Percentiles rank a stretch among this genome's conserved stretches.
Conservation (phyloP, 2,797 vertebrate genomes). For the Neomorphus geoffroyi region DNA sequence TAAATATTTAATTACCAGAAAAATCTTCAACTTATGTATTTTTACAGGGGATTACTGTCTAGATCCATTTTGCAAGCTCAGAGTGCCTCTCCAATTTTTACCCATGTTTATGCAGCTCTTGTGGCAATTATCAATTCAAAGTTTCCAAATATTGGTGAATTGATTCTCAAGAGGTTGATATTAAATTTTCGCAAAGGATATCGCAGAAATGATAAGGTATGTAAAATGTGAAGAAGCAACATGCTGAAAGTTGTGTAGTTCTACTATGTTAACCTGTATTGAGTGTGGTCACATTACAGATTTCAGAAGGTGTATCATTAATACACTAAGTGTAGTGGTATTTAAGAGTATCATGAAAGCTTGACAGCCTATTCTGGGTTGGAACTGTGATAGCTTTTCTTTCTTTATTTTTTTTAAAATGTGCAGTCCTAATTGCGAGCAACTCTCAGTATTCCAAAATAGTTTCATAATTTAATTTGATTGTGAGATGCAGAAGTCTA, state of each 20-base stretch:
- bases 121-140: conserved; percentile 98
- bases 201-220: conserved; percentile 95
- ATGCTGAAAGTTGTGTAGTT: not conserved
- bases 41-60: conserved; percentile 87
- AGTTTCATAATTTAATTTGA: not conserved
- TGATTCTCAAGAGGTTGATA: conserved; percentile 95
- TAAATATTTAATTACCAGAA: not conserved
- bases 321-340: not conserved
- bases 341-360: not conserved
- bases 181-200: conserved; percentile 96
- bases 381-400: no score
- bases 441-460: not conserved
- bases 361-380: not conserved
- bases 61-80: conserved; percentile 94
- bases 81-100: conserved; percentile 94
- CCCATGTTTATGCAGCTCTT: conserved; percentile 93
- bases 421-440: not conserved
- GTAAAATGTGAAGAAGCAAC: not conserved
- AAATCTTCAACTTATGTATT: not conserved
- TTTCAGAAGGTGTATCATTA: not conserved
- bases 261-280: not conserved
- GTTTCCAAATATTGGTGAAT: conserved; percentile 96
- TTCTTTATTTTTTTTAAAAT: not conserved
- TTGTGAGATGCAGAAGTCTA: not conserved
- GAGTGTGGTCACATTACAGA: not conserved